Percentiles rank a stretch among this genome's conserved stretches.
Evolutionary conservation across 2,888 invertebrate genomes (phyloP).

Genomic region (Odontocerum albicorne): DNA sequence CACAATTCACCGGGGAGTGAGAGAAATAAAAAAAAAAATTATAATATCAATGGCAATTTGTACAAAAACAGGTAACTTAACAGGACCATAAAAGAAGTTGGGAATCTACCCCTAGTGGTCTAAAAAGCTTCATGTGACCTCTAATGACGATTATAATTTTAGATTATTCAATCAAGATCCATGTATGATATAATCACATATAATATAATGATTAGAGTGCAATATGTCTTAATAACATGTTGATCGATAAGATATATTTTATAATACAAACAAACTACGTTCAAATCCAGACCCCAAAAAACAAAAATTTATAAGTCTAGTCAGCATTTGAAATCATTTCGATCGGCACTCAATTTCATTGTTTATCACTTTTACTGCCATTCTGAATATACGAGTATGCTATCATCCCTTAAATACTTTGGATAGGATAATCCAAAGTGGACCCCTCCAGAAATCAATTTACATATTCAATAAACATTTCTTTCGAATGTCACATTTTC

Average conservation of each 20-base stretch:
- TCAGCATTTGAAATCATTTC: too few relatives aligned
- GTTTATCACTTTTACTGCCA: too few relatives aligned
- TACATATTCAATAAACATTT: too few relatives aligned
- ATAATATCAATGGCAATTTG: constrained; percentile 21
- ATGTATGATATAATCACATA: constrained; percentile 21
- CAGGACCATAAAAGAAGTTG: not conserved
- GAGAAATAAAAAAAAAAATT: constrained; percentile 4
- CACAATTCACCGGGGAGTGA: not conserved
- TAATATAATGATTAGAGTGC: too few relatives aligned
- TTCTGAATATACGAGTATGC: too few relatives aligned
- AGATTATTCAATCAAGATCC: constrained; percentile 9
- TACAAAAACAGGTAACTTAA: constrained; percentile 23
- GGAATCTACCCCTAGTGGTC: not conserved
- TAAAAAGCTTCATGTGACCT: constrained; percentile 18
- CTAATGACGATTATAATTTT: constrained; percentile 8
- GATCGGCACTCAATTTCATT: too few relatives aligned
- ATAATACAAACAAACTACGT: too few relatives aligned
- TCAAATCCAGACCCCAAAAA: too few relatives aligned
- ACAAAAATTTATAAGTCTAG: too few relatives aligned
- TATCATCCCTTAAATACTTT: too few relatives aligned
- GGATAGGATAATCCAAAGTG: constrained; percentile 5
- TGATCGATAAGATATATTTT: too few relatives aligned
- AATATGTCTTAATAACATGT: too few relatives aligned
- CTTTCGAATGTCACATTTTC: not conserved
- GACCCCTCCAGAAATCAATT: constrained; percentile 5